Base-by-base conservation (phyloP, 64 coral and sea anemone genomes). In the Trachythela sp. region DNA sequence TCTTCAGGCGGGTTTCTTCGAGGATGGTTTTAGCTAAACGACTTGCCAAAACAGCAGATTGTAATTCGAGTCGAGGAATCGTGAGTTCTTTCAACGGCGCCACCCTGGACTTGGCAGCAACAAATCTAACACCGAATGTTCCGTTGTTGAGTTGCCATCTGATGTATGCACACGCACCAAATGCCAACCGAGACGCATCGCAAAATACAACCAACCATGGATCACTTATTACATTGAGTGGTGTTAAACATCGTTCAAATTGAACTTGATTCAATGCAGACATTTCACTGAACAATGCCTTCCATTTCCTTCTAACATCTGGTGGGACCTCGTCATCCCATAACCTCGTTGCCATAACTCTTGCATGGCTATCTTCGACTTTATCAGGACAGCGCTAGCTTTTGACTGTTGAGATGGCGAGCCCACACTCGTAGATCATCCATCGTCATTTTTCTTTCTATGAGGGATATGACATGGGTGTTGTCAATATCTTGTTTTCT, bases 401-500 rank as follows among this genome's bases (percentile, higher is more conserved):
- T 80, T 71, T 88, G 89, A 4, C 49, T 54, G 54, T 91, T 85
- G 39, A 94, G 60, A 36, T 40, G 67, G 36, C 90, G 60, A 58
- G 90, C 32, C 87, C 90, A 92, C 13, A 92, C 88, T 71, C 71
- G 83, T 39, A 86, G 49, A 77, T 95, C 94, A 40, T 95, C 83
- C 15, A 24, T 54, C 13, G 87, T 58, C 71, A 95, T 87, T 83
- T 92, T 95, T 70, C 70, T 77, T 50, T 94, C 84, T 20, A 94
- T 94, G 22, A 94, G 84, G 2, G 90, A 91, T 34, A 92, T 92
- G 29, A 92, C 86, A 52, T 90, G 86, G 24, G 89, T 94, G 54
- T 94, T 94, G 39, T 95, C 84, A 15, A 95, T 95, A 39, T 95
- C 90, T 41, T 95, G 87, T 51, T 90, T 86, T 76, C 88, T 50